These are phyloP conservation scores for Pollimyrus isidori DNA, from an alignment of 2,113 vertebrate genomes.

Conservation along the genomic window DNA sequence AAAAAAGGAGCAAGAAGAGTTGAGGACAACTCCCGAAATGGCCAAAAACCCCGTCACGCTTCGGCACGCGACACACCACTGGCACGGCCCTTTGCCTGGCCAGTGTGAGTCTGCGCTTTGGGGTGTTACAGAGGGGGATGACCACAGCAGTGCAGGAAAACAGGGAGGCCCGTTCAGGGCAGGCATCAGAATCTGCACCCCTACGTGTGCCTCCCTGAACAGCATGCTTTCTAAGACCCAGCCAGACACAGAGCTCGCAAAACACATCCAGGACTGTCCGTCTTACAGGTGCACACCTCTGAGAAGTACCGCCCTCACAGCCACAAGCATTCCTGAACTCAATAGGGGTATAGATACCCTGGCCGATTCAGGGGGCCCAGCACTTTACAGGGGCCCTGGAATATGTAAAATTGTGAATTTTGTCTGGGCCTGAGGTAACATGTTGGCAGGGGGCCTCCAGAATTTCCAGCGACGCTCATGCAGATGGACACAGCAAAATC, in stretches of 20 bases:
- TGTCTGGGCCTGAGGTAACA: not conserved
- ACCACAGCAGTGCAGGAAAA: not conserved
- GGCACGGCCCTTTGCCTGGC: not conserved
- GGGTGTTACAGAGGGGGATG: not conserved
- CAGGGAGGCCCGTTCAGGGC: not conserved
- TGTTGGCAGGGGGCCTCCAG: not conserved
- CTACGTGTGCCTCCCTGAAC: not conserved
- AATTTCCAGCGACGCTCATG: not conserved
- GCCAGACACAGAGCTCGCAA: not conserved
- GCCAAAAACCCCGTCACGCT: not conserved
- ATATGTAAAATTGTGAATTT: not conserved
- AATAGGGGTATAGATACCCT: not conserved
- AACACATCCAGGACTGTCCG: not conserved
- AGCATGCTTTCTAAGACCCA: not conserved
- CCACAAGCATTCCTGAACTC: not conserved
- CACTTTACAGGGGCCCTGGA: not conserved
- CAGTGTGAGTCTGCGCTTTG: not conserved
- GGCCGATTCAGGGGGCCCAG: not conserved
- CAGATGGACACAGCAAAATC: not conserved
- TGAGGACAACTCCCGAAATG: not conserved
- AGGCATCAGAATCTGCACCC: not conserved
- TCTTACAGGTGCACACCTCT: not conserved
- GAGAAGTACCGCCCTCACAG: not conserved
- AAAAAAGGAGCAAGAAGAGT: not conserved
- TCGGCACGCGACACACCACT: not conserved